A percentile compares a stretch with the other conserved stretches of the same genome.
phyloP scores from a whole-genome alignment of 2,888 invertebrate species.

The Dioctria rufipes region DNA sequence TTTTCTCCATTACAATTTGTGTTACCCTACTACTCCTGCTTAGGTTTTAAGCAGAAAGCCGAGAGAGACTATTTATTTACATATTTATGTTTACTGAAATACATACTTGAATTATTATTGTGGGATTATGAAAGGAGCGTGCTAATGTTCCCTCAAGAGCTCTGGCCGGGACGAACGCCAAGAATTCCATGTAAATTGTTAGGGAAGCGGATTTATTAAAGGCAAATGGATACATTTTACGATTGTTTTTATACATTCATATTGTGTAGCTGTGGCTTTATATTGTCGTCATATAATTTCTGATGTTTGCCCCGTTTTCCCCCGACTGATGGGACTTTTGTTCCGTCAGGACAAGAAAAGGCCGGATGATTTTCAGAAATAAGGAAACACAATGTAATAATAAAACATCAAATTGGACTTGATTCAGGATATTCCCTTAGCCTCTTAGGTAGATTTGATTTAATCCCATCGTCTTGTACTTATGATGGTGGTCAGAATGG shows the following conservation, averaged over 20 bases:
- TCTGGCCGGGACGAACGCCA: neutral
- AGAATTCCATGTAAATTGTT: constrained; percentile 29
- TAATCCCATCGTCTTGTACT: neutral
- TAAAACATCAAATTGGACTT: constrained; percentile 6
- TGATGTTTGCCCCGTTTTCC: neutral
- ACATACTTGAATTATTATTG: constrained; percentile 26
- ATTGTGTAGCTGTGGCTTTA: neutral
- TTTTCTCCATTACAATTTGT: neutral
- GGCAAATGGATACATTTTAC: constrained; percentile 21
- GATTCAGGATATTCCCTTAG: constrained; percentile 27
- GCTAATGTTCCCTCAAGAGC: neutral
- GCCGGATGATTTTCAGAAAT: neutral
- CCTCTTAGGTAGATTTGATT: constrained; percentile 14
- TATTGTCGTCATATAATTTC: neutral
- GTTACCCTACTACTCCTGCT: neutral
- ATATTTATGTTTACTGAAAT: constrained; percentile 40
- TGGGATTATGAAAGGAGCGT: constrained; percentile 32
- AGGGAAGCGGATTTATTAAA: constrained; percentile 27
- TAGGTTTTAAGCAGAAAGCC: neutral
- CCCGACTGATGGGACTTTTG: neutral
- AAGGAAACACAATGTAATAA: neutral
- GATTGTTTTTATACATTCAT: constrained; percentile 3
- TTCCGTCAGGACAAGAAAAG: neutral
- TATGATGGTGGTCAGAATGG: neutral
- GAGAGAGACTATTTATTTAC: constrained; percentile 22